phyloP scores from a whole-genome alignment of 2,888 invertebrate species.

The Trissonchulus sp. region DNA sequence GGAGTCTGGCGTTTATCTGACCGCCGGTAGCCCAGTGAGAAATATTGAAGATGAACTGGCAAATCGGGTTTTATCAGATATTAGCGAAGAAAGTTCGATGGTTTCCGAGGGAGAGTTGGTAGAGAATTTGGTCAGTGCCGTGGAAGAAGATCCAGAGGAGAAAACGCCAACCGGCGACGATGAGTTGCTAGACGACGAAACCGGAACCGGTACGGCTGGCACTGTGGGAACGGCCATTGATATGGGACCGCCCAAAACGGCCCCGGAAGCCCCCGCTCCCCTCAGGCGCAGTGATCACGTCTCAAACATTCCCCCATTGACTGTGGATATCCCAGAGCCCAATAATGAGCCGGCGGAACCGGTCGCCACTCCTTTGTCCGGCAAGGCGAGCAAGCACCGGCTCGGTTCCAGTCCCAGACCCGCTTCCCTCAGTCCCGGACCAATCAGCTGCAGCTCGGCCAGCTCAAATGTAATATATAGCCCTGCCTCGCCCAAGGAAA shows the following conservation, averaged over 20 bases:
- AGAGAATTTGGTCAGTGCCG: background rate
- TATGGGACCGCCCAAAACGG: background rate
- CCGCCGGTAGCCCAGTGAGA: constrained; percentile 33
- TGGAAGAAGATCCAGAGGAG: background rate
- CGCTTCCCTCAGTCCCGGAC: background rate
- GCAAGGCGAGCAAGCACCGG: background rate
- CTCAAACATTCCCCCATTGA: background rate
- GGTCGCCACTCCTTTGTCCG: background rate
- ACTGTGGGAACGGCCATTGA: background rate
- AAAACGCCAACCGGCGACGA: constrained; percentile 9
- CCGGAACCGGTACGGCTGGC: background rate
- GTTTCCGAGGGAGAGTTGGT: constrained; percentile 11
- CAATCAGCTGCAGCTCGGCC: background rate
- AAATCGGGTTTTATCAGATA: constrained; percentile 50
- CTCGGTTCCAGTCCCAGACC: background rate
- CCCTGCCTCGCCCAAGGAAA: constrained; percentile 22
- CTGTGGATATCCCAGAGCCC: background rate
- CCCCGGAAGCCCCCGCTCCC: background rate
- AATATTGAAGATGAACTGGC: constrained; percentile 51
- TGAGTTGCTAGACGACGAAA: background rate
- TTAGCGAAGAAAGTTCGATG: constrained; percentile 42
- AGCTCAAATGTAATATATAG: background rate
- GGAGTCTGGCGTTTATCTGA: background rate
- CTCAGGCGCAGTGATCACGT: background rate
- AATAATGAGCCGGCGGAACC: background rate